Percentiles rank a stretch among this genome's conserved stretches.
Conservation (phyloP, 2,113 vertebrate genomes). For the Zeus faber region DNA sequence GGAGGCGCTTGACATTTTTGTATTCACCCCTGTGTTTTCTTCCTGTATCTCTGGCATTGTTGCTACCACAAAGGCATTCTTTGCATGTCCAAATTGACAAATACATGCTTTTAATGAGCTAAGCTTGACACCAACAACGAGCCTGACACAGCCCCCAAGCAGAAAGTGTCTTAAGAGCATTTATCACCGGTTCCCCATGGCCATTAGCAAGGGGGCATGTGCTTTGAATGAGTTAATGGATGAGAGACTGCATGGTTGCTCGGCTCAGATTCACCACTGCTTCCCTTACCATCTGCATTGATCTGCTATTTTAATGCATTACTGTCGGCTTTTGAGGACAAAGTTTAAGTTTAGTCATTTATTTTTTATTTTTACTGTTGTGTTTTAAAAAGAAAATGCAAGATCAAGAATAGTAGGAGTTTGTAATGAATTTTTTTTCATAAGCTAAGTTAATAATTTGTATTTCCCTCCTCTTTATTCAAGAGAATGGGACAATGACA, state of each 20-base stretch:
- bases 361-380: too few relatives aligned
- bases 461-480: neutral
- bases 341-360: too few relatives aligned
- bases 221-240: conserved; percentile 22
- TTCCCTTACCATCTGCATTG: conserved; percentile 10
- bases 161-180: conserved; percentile 5
- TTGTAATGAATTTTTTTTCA: too few relatives aligned
- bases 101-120: conserved; percentile 28
- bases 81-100: conserved; percentile 16
- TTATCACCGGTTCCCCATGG: conserved; percentile 18
- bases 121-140: conserved; percentile 27
- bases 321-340: too few relatives aligned
- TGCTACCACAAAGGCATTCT: conserved; percentile 3
- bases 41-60: neutral
- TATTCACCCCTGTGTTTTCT: neutral
- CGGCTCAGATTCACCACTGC: conserved; percentile 4
- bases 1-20: neutral
- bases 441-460: too few relatives aligned
- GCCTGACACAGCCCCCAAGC: conserved; percentile 2
- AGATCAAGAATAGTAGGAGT: too few relatives aligned
- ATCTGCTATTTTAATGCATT: conserved; percentile 1
- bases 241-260: conserved; percentile 13
- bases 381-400: too few relatives aligned
- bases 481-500: too few relatives aligned
- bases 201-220: neutral